Evolutionary conservation across 2,888 invertebrate genomes (phyloP).

Genomic region (Cheilosia grossa): DNA sequence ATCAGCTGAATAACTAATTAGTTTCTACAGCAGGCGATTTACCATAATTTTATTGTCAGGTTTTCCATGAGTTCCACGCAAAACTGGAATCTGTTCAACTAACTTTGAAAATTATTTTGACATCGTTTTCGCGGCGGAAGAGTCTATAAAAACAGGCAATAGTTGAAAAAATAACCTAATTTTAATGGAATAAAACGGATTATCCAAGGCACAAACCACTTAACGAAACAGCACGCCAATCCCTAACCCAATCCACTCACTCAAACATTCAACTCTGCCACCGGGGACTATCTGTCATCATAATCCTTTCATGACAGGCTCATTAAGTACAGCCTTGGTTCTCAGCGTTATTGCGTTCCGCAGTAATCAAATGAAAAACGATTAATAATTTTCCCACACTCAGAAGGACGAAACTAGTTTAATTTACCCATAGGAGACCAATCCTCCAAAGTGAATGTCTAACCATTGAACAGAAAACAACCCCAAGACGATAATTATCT

Average conservation of each 20-base stretch:
- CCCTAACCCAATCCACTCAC: background rate
- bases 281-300: constrained; percentile 63
- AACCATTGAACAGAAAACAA: constrained; percentile 59
- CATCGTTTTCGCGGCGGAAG: too few relatives aligned
- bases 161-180: too few relatives aligned
- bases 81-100: background rate
- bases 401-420: constrained; percentile 62
- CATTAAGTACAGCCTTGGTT: constrained; percentile 60
- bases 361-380: constrained; percentile 24
- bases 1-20: background rate
- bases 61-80: background rate
- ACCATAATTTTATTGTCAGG: background rate
- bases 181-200: background rate
- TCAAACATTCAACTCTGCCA: constrained; percentile 25
- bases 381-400: constrained; percentile 50
- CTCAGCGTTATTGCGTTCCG: constrained; percentile 15
- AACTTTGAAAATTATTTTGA: background rate
- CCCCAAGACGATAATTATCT: constrained; percentile 61
- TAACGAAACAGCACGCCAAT: background rate
- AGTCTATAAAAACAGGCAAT: too few relatives aligned
- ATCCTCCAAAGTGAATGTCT: constrained; percentile 67
- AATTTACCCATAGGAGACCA: constrained; percentile 1
- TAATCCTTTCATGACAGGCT: constrained; percentile 65
- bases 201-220: constrained; percentile 14
- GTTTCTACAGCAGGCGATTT: background rate